Conservation (phyloP, 1,140 invertebrate genomes). For the Penaeus japonicus region DNA sequence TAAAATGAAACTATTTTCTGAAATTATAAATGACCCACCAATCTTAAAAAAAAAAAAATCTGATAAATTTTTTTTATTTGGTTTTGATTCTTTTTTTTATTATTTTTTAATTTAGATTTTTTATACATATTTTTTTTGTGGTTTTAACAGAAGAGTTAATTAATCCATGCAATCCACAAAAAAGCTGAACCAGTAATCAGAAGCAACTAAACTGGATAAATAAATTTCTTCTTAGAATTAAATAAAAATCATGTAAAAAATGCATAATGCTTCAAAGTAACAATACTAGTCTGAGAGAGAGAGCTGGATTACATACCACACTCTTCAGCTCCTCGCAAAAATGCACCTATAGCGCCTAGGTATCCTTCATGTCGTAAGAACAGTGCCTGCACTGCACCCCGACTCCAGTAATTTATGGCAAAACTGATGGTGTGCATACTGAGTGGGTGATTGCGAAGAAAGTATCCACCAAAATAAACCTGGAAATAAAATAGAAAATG, state of each 20-base stretch:
- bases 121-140: too few relatives aligned
- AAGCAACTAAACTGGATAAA: too few relatives aligned
- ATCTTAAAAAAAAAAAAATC: too few relatives aligned
- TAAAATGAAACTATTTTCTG: too few relatives aligned
- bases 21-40: too few relatives aligned
- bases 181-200: too few relatives aligned
- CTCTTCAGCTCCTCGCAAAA: constrained; percentile 76
- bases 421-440: constrained; percentile 80
- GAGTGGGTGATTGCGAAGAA: constrained; percentile 77
- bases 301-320: constrained; percentile 63
- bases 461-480: constrained; percentile 82
- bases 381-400: constrained; percentile 75
- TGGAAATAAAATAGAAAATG: constrained; percentile 60
- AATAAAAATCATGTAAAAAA: background rate
- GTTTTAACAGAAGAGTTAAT: too few relatives aligned
- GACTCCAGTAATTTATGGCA: constrained; percentile 80
- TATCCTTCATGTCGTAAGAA: constrained; percentile 83
- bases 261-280: background rate
- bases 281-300: background rate
- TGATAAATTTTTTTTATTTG: too few relatives aligned
- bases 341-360: constrained; percentile 80
- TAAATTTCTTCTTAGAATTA: too few relatives aligned
- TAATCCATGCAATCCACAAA: too few relatives aligned
- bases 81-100: too few relatives aligned
- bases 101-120: too few relatives aligned